These are phyloP conservation scores for Xerus rutilus DNA, from an alignment of 2,797 vertebrate genomes.

Conservation along the genomic window DNA sequence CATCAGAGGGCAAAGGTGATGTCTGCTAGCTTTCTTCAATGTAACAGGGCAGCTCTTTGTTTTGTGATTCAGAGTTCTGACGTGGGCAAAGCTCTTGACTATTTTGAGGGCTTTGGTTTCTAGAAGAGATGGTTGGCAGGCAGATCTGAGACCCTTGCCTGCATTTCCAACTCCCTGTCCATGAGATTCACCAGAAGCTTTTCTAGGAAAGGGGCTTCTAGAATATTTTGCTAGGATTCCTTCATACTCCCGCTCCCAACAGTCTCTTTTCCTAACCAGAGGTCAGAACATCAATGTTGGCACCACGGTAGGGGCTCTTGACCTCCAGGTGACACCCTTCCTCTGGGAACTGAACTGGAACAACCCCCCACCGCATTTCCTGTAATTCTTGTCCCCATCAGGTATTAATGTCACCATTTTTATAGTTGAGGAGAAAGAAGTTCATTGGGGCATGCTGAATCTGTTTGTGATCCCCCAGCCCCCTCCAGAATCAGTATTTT, in stretches of 20 bases:
- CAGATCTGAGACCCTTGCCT: neutral
- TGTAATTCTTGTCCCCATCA: neutral
- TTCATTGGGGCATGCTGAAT: neutral
- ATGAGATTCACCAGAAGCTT: neutral
- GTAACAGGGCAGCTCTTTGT: neutral
- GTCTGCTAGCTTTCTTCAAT: neutral
- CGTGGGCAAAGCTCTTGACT: neutral
- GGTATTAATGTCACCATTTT: conserved; percentile 16
- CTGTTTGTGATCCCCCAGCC: conserved; percentile 22
- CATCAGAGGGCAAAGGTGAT: neutral
- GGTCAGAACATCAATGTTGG: neutral
- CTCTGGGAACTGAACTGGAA: conserved; percentile 14
- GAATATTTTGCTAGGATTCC: neutral
- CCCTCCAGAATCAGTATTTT: neutral
- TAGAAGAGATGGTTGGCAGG: neutral
- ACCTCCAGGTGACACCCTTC: conserved; percentile 19
- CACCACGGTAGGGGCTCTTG: neutral
- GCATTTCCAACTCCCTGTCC: neutral
- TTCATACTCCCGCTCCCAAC: neutral
- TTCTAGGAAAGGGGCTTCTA: conserved; percentile 23
- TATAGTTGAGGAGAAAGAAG: neutral
- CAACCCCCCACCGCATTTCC: neutral
- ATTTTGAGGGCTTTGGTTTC: conserved; percentile 25
- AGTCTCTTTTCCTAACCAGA: neutral
- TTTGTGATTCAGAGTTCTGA: neutral